Conservation (phyloP, 2,113 vertebrate species). For the Eleginops maclovinus region DNA sequence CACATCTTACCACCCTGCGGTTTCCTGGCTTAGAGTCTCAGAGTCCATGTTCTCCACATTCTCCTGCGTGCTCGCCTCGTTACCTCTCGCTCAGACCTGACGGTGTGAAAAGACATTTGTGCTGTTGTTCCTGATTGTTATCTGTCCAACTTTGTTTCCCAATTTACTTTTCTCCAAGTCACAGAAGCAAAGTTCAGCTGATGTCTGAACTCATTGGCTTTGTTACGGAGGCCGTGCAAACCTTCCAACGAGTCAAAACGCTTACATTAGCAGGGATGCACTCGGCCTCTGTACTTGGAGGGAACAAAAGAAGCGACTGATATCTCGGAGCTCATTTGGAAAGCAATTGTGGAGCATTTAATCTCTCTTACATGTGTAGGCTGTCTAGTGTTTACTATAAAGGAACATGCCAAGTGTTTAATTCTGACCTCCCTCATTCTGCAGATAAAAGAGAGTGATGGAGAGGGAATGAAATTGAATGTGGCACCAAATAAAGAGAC, state of each 20-base stretch:
- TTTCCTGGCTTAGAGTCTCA: slow-evolving; percentile 65
- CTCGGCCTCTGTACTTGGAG: too few relatives aligned
- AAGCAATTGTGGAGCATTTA: slow-evolving; percentile 40
- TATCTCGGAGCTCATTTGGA: slow-evolving; percentile 41
- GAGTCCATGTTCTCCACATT: slow-evolving; percentile 63
- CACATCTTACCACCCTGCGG: slow-evolving; percentile 75
- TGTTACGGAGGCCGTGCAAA: too few relatives aligned
- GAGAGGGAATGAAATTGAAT: slow-evolving; percentile 20
- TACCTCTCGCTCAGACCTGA: slow-evolving; percentile 74
- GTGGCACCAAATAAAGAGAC: slow-evolving; percentile 32
- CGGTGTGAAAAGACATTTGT: slow-evolving; percentile 67
- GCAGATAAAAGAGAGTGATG: slow-evolving; percentile 55
- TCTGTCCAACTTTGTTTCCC: slow-evolving; percentile 63
- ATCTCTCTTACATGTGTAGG: slow-evolving; percentile 40
- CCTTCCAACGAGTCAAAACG: too few relatives aligned
- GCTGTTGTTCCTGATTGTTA: slow-evolving; percentile 45
- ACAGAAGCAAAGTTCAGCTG: background rate
- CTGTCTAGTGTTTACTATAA: slow-evolving; percentile 36
- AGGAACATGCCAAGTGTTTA: slow-evolving; percentile 1
- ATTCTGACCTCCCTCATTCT: slow-evolving; percentile 31
- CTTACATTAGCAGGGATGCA: too few relatives aligned
- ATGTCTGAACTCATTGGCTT: slow-evolving; percentile 49
- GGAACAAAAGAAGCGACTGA: slow-evolving; percentile 29
- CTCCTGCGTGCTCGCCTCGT: slow-evolving; percentile 72
- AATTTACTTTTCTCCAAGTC: slow-evolving; percentile 55